phyloP scores from a whole-genome alignment of 37 sponge, comb jelly and placozoan genomes.

The Dysidea cf. avara region DNA sequence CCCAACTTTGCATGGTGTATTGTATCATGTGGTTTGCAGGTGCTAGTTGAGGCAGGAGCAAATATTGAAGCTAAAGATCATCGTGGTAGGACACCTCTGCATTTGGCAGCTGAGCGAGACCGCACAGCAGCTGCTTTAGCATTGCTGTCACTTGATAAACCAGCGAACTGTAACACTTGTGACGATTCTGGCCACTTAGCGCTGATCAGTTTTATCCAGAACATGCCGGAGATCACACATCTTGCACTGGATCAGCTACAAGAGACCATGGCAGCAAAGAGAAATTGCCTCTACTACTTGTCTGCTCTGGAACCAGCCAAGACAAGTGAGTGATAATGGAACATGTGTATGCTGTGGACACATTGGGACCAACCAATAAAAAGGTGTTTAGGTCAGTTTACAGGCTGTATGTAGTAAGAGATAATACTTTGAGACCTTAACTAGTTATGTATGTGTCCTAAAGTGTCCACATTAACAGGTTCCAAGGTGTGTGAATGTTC shows the following conservation, averaged over 20 bases:
- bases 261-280: slow-evolving; percentile 4
- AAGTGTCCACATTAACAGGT: too few relatives aligned
- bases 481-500: too few relatives aligned
- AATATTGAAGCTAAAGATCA: slow-evolving; percentile 26
- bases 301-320: slow-evolving; percentile 20
- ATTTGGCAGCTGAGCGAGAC: slow-evolving; percentile 68
- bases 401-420: too few relatives aligned
- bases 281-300: slow-evolving; percentile 20
- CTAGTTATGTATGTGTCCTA: too few relatives aligned
- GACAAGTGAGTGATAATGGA: not conserved
- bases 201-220: slow-evolving; percentile 41
- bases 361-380: too few relatives aligned
- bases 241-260: slow-evolving; percentile 44
- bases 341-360: too few relatives aligned
- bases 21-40: not conserved
- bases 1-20: not conserved
- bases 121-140: slow-evolving; percentile 30
- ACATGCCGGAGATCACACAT: slow-evolving; percentile 43
- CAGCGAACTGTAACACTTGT: slow-evolving; percentile 24
- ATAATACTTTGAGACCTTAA: too few relatives aligned
- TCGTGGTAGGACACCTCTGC: slow-evolving; percentile 70
- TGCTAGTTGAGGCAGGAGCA: slow-evolving; percentile 17
- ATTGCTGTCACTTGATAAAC: slow-evolving; percentile 33
- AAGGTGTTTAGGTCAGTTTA: too few relatives aligned
- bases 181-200: slow-evolving; percentile 38